A percentile compares a stretch with the other conserved stretches of the same genome.
Conservation (phyloP, 2,888 invertebrate species). For the Orchesellides sinensis region DNA sequence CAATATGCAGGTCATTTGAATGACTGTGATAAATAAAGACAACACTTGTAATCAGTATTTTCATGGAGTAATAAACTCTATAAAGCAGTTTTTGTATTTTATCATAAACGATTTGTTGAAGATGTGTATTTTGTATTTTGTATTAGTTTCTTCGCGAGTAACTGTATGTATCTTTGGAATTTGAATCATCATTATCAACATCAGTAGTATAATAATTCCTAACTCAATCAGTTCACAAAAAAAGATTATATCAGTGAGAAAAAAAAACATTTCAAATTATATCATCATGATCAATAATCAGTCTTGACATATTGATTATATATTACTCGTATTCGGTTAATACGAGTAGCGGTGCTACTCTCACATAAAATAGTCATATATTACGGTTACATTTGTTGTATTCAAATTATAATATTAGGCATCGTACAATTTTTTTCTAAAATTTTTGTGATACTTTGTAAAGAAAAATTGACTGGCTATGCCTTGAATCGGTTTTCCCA, state of each 20-base stretch:
- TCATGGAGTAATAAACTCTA: conserved; percentile 61
- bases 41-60: conserved; percentile 16
- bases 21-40: not conserved
- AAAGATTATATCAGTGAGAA: conserved; percentile 50
- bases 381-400: conserved; percentile 13
- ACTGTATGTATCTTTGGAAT: conserved; percentile 68
- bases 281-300: conserved; percentile 74
- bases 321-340: conserved; percentile 57
- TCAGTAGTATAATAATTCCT: conserved; percentile 49
- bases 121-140: conserved; percentile 48
- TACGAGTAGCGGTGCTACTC: conserved; percentile 54
- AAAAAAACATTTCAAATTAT: conserved; percentile 67
- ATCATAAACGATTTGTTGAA: conserved; percentile 51
- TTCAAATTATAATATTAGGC: conserved; percentile 21
- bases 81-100: conserved; percentile 64
- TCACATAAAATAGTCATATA: conserved; percentile 44
- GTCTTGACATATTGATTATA: conserved; percentile 72
- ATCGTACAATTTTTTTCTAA: not conserved
- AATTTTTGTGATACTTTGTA: conserved; percentile 6
- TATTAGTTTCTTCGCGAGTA: conserved; percentile 47
- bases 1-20: too few species aligned
- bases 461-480: conserved; percentile 50
- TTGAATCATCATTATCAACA: conserved; percentile 69
- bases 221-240: conserved; percentile 70
- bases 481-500: conserved; percentile 9